Evolutionary conservation across 2,113 vertebrate genomes (phyloP).

Genomic region (Ictidomys tridecemlineatus): DNA sequence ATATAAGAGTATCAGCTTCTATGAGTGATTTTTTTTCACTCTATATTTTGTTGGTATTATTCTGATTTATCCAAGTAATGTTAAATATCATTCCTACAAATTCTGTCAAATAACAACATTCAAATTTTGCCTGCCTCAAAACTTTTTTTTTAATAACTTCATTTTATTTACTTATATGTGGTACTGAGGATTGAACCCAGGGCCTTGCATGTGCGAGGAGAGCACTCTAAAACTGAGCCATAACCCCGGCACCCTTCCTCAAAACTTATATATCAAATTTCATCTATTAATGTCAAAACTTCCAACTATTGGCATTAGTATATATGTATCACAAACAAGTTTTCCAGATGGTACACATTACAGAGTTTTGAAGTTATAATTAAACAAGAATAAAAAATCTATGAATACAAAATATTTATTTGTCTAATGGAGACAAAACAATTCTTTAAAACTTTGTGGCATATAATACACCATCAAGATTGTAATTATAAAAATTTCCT

Average conservation of each 20-base stretch:
- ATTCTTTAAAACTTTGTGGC: constrained; percentile 46
- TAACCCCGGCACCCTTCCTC: background rate
- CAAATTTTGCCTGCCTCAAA: constrained; percentile 25
- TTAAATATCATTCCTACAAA: constrained; percentile 16
- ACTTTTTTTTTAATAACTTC: background rate
- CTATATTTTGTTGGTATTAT: background rate
- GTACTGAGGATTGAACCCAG: too few species aligned
- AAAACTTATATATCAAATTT: background rate
- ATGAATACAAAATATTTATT: constrained; percentile 17
- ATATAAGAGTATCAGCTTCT: background rate
- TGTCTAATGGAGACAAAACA: constrained; percentile 21
- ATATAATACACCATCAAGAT: constrained; percentile 14
- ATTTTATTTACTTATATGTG: too few species aligned
- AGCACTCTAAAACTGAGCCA: too few species aligned
- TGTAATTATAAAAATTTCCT: constrained; percentile 34
- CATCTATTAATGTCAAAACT: constrained; percentile 10
- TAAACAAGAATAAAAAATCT: background rate
- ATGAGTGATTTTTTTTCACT: background rate
- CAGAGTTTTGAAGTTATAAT: constrained; percentile 6
- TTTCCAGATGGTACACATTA: constrained; percentile 48
- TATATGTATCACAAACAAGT: background rate
- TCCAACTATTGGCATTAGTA: background rate
- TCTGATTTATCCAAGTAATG: constrained; percentile 44
- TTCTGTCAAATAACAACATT: constrained; percentile 39
- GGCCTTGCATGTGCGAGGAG: too few species aligned